These are phyloP conservation scores for Holothuria scabra DNA, from an alignment of 53 echinoderm and acorn worm species.

Conservation along the genomic window DNA sequence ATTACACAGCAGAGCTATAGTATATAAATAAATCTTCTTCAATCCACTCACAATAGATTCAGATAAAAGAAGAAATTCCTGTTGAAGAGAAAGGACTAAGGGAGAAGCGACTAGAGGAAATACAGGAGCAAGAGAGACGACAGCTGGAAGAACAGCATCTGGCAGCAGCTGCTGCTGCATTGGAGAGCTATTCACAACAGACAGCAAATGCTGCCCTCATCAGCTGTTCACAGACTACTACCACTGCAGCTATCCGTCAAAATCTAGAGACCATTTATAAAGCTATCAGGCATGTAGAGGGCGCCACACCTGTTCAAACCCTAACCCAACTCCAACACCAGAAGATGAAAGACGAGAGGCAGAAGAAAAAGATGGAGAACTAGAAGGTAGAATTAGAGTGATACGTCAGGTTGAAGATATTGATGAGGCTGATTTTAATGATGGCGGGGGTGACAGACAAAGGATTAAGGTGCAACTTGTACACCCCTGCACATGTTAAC, in stretches of 20 bases:
- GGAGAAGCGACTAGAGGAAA: conserved; percentile 29
- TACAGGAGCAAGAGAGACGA: conserved; percentile 1
- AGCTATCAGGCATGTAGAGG: conserved; percentile 95
- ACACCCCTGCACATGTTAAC: conserved; percentile 88
- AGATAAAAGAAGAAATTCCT: conserved; percentile 13
- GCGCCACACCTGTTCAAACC: conserved; percentile 96
- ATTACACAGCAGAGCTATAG: too few species aligned
- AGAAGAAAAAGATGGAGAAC: conserved; percentile 55
- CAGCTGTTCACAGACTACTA: conserved; percentile 64
- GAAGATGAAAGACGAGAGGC: conserved; percentile 85
- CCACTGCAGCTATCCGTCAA: conserved; percentile 80
- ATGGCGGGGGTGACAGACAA: conserved; percentile 34
- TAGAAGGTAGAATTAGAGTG: conserved; percentile 45
- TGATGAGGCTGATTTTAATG: background rate
- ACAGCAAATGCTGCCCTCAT: conserved; percentile 64
- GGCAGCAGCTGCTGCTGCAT: conserved; percentile 18
- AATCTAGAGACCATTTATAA: conserved; percentile 98
- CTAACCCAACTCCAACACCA: conserved; percentile 94
- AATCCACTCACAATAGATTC: background rate
- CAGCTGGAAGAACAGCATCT: conserved; percentile 54
- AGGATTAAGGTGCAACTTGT: conserved; percentile 90
- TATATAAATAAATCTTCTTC: too few species aligned
- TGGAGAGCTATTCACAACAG: background rate
- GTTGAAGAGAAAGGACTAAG: background rate
- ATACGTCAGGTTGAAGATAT: conserved; percentile 43